phyloP scores from a whole-genome alignment of 1,140 invertebrate species.

The Drosophila persimilis region DNA sequence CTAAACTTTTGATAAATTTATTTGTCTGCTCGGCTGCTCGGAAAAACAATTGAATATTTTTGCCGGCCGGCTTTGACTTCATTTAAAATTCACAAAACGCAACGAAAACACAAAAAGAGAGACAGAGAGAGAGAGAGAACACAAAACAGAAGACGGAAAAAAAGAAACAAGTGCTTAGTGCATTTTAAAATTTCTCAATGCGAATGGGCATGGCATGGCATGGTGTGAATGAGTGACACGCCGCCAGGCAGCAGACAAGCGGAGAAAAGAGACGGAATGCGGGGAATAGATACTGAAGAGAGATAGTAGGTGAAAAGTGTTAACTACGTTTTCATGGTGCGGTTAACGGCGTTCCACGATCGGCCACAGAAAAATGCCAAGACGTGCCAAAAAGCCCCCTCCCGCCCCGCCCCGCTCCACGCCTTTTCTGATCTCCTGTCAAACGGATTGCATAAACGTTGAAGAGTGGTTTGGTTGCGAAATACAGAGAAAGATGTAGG shows the following conservation, averaged over 20 bases:
- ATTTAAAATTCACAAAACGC: conserved; percentile 45
- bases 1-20: conserved; percentile 52
- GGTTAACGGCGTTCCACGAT: conserved; percentile 51
- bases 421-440: conserved; percentile 7
- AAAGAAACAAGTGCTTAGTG: conserved; percentile 27
- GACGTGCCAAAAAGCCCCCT: conserved; percentile 53
- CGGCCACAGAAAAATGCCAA: conserved; percentile 48
- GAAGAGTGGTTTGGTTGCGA: no score
- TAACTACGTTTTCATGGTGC: conserved; percentile 62
- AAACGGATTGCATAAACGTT: conserved; percentile 54
- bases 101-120: conserved; percentile 2
- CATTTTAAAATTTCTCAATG: conserved; percentile 49
- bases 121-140: conserved; percentile 1
- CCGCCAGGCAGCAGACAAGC: background rate
- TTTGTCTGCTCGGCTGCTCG: conserved; percentile 29
- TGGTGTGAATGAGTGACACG: conserved; percentile 38
- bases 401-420: background rate
- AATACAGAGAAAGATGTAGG: background rate
- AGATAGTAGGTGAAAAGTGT: conserved; percentile 46
- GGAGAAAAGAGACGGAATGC: background rate
- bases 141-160: background rate
- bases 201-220: conserved; percentile 8
- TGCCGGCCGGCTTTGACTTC: conserved; percentile 44
- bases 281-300: conserved; percentile 1
- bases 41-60: conserved; percentile 50